phyloP scores from a whole-genome alignment of 2,888 invertebrate genomes.

The Galeruca laticollis region DNA sequence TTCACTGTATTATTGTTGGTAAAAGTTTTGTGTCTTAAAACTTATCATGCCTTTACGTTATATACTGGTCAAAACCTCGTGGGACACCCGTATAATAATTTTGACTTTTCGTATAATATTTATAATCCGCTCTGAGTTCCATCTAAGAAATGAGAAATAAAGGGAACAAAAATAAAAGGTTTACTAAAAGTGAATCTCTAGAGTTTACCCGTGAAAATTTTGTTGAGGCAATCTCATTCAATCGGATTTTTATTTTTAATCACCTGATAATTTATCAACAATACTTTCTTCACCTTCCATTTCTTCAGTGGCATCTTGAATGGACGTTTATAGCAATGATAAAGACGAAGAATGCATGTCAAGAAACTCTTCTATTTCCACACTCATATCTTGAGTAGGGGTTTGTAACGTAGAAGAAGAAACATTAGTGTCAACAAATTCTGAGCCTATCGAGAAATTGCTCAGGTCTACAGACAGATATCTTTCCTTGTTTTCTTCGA shows the following conservation, averaged over 20 bases:
- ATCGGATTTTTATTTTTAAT: neutral
- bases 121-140: too few relatives aligned
- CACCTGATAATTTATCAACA: neutral
- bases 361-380: conserved; percentile 11
- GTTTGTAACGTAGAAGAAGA: conserved; percentile 7
- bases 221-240: too few relatives aligned
- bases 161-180: too few relatives aligned
- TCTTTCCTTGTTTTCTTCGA: conserved; percentile 19
- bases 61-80: too few relatives aligned
- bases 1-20: too few relatives aligned
- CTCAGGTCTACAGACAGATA: conserved; percentile 18
- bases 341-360: conserved; percentile 9
- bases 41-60: too few relatives aligned
- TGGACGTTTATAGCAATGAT: conserved; percentile 6
- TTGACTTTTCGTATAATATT: too few relatives aligned
- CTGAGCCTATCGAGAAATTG: conserved; percentile 20
- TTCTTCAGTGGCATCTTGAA: neutral
- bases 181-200: too few relatives aligned
- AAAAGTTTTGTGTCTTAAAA: too few relatives aligned
- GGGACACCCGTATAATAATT: too few relatives aligned
- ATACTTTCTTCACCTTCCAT: conserved; percentile 15
- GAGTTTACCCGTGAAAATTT: too few relatives aligned
- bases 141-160: too few relatives aligned
- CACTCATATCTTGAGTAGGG: neutral
- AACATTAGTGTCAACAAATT: conserved; percentile 18